Percentiles rank a stretch among this genome's conserved stretches.
These are phyloP conservation scores for Acrobeloides nanus DNA, from an alignment of 2,888 invertebrate species.

Conservation along the genomic window DNA sequence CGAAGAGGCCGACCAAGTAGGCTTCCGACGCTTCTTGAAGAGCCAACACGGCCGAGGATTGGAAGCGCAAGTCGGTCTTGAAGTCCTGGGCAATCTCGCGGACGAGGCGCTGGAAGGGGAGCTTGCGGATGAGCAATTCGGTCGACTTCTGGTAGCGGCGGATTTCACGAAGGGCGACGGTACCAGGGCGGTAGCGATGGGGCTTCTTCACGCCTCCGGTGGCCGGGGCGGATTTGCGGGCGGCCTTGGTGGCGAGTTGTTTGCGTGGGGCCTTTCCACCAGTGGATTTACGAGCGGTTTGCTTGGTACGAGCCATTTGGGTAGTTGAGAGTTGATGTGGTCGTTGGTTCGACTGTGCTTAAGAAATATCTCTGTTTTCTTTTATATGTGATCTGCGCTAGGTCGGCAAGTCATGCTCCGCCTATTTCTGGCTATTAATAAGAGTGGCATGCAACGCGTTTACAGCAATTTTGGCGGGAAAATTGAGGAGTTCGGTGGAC, in stretches of 20 bases:
- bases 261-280: constrained; percentile 94
- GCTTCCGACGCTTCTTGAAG: too few relatives aligned
- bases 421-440: too few relatives aligned
- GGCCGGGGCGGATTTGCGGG: constrained; percentile 55
- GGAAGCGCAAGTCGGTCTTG: constrained; percentile 19
- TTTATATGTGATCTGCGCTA: too few relatives aligned
- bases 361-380: too few relatives aligned
- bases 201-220: constrained; percentile 79
- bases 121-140: constrained; percentile 84
- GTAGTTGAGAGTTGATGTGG: too few relatives aligned
- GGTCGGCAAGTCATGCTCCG: too few relatives aligned
- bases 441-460: too few relatives aligned
- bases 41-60: too few relatives aligned
- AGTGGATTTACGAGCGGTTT: constrained; percentile 90
- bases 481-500: too few relatives aligned
- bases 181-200: constrained; percentile 56
- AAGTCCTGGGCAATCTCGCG: constrained; percentile 84
- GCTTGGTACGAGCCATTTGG: constrained; percentile 97
- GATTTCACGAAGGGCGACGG: constrained; percentile 89
- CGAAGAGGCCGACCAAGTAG: constrained; percentile 79
- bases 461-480: too few relatives aligned
- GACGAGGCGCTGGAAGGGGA: constrained; percentile 88
- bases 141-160: constrained; percentile 92
- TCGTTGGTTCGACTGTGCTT: too few relatives aligned
- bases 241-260: constrained; percentile 74